Percentiles rank a stretch among this genome's conserved stretches.
Evolutionary conservation across 2,113 vertebrate species (phyloP).

Genomic region (Ciconia maguari): DNA sequence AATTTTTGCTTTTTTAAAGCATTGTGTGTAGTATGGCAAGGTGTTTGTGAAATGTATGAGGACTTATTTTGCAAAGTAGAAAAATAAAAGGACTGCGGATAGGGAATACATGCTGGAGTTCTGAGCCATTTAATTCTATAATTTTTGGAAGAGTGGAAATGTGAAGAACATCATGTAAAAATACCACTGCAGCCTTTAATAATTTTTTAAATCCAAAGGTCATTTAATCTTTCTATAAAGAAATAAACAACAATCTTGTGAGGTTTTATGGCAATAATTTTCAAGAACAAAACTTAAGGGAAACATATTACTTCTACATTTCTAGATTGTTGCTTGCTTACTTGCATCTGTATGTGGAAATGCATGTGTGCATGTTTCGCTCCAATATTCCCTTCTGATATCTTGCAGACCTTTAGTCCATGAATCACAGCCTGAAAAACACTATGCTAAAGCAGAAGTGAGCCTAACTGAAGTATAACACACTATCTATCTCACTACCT

Average conservation of each 20-base stretch:
- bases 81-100: neutral
- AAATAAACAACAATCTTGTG: neutral
- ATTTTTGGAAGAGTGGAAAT: neutral
- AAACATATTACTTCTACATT: neutral
- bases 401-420: neutral
- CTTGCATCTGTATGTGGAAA: neutral
- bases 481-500: neutral
- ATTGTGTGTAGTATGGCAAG: neutral
- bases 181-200: neutral
- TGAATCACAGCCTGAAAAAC: neutral
- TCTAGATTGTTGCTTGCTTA: neutral
- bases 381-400: neutral
- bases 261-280: neutral
- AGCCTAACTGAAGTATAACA: neutral
- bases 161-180: neutral
- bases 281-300: neutral
- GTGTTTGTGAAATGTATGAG: neutral
- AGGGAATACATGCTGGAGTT: neutral
- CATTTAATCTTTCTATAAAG: neutral
- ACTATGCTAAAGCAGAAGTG: neutral
- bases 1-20: neutral
- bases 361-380: neutral
- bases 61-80: neutral
- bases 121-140: neutral
- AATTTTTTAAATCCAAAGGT: neutral